These are phyloP conservation scores for Champsocephalus esox DNA, from an alignment of 2,797 vertebrate species.

Conservation along the genomic window DNA sequence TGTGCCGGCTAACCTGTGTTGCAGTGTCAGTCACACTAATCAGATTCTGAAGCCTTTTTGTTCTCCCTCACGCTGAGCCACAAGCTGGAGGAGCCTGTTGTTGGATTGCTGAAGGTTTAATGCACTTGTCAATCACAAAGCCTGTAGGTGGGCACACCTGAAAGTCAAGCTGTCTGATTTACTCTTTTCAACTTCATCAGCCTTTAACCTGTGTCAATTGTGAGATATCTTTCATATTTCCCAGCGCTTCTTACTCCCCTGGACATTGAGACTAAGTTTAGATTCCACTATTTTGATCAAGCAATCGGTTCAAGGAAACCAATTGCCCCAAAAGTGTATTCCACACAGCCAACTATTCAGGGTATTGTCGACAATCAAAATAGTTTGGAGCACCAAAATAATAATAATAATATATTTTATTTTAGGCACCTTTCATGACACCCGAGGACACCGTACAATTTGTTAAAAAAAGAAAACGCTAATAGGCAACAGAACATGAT, in stretches of 20 bases:
- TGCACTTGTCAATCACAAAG: conserved; percentile 67
- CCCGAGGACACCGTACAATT: too few relatives aligned
- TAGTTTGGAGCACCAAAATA: conserved; percentile 2
- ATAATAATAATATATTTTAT: background rate
- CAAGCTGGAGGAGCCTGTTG: conserved; percentile 57
- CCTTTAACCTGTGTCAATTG: conserved; percentile 18
- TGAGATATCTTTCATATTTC: conserved; percentile 24
- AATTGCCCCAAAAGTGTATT: conserved; percentile 8
- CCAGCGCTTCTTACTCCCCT: background rate
- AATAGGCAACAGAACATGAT: too few relatives aligned
- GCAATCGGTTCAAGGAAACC: conserved; percentile 22
- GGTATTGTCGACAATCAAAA: conserved; percentile 18
- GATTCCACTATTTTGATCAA: conserved; percentile 15
- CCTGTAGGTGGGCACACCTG: conserved; percentile 25
- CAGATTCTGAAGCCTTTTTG: conserved; percentile 56
- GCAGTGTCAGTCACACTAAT: conserved; percentile 68
- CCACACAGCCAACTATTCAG: conserved; percentile 15
- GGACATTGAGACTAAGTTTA: conserved; percentile 4
- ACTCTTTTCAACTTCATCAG: conserved; percentile 25
- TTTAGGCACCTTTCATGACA: too few relatives aligned
- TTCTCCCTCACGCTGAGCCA: conserved; percentile 47
- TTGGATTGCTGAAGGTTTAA: conserved; percentile 69
- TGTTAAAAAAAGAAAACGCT: too few relatives aligned
- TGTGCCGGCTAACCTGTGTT: conserved; percentile 57
- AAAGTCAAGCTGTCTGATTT: conserved; percentile 29